A percentile compares a stretch with the other conserved stretches of the same genome.
These are phyloP conservation scores for Enteromius mattozi DNA, from an alignment of 2,797 vertebrate genomes.

Conservation along the genomic window DNA sequence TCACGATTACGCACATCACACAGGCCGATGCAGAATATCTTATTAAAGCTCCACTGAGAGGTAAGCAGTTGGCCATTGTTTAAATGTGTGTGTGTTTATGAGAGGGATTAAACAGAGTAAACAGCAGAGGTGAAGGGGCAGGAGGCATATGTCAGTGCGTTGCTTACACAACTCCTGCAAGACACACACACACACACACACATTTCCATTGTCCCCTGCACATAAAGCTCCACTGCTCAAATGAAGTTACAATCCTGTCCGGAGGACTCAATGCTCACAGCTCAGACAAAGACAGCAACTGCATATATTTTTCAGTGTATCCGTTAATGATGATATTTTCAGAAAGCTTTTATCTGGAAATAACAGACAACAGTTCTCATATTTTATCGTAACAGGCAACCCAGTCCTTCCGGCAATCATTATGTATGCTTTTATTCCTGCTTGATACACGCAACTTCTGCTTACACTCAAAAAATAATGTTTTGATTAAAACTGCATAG, in stretches of 20 bases:
- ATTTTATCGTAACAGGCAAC: not conserved
- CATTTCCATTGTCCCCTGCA: not conserved
- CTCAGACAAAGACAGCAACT: constrained; percentile 28
- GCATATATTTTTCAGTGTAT: not conserved
- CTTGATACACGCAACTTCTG: not conserved
- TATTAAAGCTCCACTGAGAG: constrained; percentile 25
- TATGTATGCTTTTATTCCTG: not conserved
- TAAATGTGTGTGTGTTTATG: constrained; percentile 34
- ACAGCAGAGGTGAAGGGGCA: constrained; percentile 40
- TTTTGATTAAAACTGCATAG: not conserved
- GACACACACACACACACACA: not conserved
- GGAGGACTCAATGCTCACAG: not conserved
- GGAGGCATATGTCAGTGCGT: constrained; percentile 32
- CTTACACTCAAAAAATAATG: not conserved
- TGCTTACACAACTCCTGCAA: constrained; percentile 16
- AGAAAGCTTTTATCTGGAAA: not conserved
- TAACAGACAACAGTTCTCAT: not conserved
- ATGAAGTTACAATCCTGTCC: constrained; percentile 22
- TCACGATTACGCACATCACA: not conserved
- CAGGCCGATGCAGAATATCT: not conserved
- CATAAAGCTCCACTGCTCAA: constrained; percentile 2
- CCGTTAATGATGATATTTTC: not conserved
- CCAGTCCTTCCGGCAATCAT: not conserved
- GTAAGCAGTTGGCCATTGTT: constrained; percentile 4
- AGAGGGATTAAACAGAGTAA: constrained; percentile 39